A percentile compares a stretch with the other conserved stretches of the same genome.
phyloP scores from a whole-genome alignment of 2,797 vertebrate species.

The Chiloscyllium punctatum region DNA sequence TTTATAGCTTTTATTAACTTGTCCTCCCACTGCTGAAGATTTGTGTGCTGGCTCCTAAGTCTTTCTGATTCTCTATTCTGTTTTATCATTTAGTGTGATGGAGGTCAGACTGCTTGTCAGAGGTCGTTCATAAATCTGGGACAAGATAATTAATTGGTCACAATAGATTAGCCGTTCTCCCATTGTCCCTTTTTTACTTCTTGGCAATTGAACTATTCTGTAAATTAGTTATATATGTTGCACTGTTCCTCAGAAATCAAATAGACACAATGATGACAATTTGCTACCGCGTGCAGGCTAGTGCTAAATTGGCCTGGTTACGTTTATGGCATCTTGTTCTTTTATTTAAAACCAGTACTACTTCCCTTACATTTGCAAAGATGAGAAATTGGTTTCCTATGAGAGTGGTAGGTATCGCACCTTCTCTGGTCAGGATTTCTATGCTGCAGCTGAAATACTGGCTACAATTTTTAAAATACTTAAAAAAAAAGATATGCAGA shows the following conservation, averaged over 20 bases:
- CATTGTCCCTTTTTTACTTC: neutral
- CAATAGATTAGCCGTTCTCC: neutral
- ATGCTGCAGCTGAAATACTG: neutral
- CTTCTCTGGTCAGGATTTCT: neutral
- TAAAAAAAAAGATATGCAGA: neutral
- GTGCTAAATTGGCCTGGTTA: neutral
- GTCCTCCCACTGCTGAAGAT: conserved; percentile 18
- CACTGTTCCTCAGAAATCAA: neutral
- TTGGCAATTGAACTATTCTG: neutral
- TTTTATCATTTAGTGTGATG: conserved; percentile 25
- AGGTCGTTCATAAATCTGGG: conserved; percentile 21
- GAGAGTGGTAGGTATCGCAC: neutral
- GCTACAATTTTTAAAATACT: neutral
- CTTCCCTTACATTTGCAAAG: neutral
- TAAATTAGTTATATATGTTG: neutral
- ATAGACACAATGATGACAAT: neutral
- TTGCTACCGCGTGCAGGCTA: neutral
- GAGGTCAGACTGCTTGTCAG: conserved; percentile 21
- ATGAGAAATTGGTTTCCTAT: neutral
- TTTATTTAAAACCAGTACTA: neutral
- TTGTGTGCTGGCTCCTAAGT: neutral
- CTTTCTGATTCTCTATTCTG: neutral
- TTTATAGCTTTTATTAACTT: conserved; percentile 26
- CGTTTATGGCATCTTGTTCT: neutral
- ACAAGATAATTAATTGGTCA: neutral